Evolutionary conservation across 2,113 vertebrate genomes (phyloP), one percentile per base, ranked within the genome.

Genomic region (Ramphastos sulfuratus): DNA sequence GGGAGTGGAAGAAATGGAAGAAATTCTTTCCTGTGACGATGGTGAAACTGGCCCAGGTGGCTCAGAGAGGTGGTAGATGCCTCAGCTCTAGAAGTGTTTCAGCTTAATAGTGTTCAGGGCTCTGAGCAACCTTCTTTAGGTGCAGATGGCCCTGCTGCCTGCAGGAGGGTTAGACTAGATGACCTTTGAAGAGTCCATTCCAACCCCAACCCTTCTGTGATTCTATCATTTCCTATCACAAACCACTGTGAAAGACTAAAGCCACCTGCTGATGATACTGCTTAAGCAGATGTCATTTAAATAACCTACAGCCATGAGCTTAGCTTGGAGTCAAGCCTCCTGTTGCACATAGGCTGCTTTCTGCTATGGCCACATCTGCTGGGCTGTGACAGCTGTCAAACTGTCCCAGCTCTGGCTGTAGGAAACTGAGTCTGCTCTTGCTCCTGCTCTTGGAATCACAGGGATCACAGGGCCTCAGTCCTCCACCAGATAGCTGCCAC

Each of bases 401-500:
- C 23, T 9, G 60, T 30, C 12, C n/a, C 69, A 28, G 89, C 37
- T 27, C 31, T 6, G 3, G 0, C 0, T 2, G 31, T 56, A n/a
- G 42, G 21, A 85, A 25, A 58, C 20, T 35, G 28, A 3, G 14
- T 16, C 19, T 30, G 20, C 50, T 46, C 44, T 21, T n/a, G 69
- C 76, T 33, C 21, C 10, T 1, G n/a, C 50, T 31, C 60, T 4
- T 1, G 10, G n/a, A n/a, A n/a, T n/a, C n/a, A n/a, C n/a, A n/a
- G n/a, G n/a, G n/a, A n/a, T 2, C 50, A 0, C 3, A 1, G 28
- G 14, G 11, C 31, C 33, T 2, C 3, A 0, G 11, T 8, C 21
- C 33, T 64, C 31, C 50, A 0, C 3, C 9, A 1, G 3, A 2
- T 1, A 1, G 11, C 65, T 17, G 19, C 23, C 30, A 15, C 46